phyloP scores from a whole-genome alignment of 1,140 invertebrate genomes.

The Delia radicum region DNA sequence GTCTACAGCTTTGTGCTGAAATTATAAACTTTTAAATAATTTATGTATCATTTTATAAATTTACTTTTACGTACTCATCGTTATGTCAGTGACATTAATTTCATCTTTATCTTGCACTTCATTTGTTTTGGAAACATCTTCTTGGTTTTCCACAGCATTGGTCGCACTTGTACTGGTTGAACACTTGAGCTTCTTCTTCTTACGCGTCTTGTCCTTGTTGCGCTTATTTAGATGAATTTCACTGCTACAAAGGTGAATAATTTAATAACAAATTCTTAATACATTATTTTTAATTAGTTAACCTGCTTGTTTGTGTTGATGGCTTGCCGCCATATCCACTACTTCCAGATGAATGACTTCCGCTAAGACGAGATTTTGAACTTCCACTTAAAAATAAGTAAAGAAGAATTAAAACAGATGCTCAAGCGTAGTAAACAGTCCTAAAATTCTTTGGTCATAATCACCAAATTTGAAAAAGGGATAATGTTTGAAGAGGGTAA shows the following conservation, averaged over 20 bases:
- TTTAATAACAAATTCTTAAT: not conserved
- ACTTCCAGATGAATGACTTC: slow-evolving; percentile 73
- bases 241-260: slow-evolving; percentile 38
- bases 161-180: slow-evolving; percentile 30
- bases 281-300: slow-evolving; percentile 19
- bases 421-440: no score
- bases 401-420: no score
- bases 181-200: slow-evolving; percentile 59
- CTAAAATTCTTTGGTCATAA: no score
- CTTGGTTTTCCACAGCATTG: slow-evolving; percentile 30
- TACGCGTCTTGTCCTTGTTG: slow-evolving; percentile 58
- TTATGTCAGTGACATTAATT: slow-evolving; percentile 14
- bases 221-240: slow-evolving; percentile 56
- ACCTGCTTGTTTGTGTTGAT: slow-evolving; percentile 62
- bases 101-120: slow-evolving; percentile 25
- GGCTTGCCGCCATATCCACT: slow-evolving; percentile 73
- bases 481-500: no score
- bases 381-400: slow-evolving; percentile 62
- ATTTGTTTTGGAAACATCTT: slow-evolving; percentile 24
- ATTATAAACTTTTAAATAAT: not conserved
- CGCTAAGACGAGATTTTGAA: slow-evolving; percentile 74
- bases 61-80: slow-evolving; percentile 20
- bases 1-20: slow-evolving; percentile 24
- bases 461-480: no score
- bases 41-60: not conserved